Evolutionary conservation across 2,888 invertebrate genomes (phyloP), one percentile per base, ranked within the genome.

Genomic region (Protodeltote pygarga): DNA sequence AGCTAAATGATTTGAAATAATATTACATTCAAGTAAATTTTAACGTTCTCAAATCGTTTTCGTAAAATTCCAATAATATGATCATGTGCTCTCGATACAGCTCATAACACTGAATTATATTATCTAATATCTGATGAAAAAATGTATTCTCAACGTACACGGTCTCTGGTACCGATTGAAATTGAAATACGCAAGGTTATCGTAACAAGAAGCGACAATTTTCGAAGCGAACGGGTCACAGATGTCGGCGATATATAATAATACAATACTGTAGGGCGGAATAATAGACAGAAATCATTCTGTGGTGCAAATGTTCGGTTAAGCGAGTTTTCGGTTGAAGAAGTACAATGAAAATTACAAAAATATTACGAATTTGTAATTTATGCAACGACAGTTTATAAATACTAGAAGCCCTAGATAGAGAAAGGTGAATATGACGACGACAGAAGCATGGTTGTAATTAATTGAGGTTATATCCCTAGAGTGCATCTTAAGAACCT

Each of bases 231-330:
- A 65, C 61, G 71, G 71, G 76, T 71, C 77, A 63, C 81, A 82
- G 77, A 78, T 82, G 84, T 69, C 71, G 66, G 46, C 73, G 50
- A 76, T 79, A 71, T 58, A 77, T 75, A 75, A 76, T 75, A 79
- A 79, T 74, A 76, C 73, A 75, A 75, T 76, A 71, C 63, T 53
- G 52, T 54, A 33, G 52, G 53, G 50, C 40, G 59, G 61, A 61
- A 68, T 73, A 62, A 73, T 70, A 59, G 68, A 68, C 65, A 65
- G 64, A 47, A 58, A 66, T 64, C 35, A 58, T 52, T 53, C 24
- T 50, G 45, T 37, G 54, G 54, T 55, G 23, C 45, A 67, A 69
- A 55, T 33, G 35, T 54, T 41, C 38, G 50, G 46, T 44, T 47
- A 28, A 45, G 14, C 39, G 21, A 17, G 27, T 27, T 34, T 28